These are phyloP conservation scores for Tinamus guttatus DNA, from an alignment of 2,113 vertebrate species.

Conservation along the genomic window DNA sequence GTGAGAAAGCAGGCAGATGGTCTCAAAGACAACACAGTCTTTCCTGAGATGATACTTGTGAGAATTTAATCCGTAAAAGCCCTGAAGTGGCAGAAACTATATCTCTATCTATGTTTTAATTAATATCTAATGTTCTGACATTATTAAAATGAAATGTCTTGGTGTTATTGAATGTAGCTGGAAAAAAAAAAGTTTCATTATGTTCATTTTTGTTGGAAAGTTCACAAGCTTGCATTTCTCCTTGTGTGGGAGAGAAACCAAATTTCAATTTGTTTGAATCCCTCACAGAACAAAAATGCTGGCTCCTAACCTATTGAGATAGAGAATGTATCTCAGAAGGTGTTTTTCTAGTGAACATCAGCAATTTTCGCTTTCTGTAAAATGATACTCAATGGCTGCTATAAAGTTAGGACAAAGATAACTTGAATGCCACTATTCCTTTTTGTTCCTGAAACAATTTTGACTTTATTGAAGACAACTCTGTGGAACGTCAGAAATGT, in stretches of 20 bases:
- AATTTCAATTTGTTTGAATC: not conserved
- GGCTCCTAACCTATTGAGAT: not conserved
- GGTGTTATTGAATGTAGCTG: not conserved
- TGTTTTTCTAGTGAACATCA: not conserved
- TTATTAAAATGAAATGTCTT: not conserved
- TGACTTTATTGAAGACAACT: not conserved
- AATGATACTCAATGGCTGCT: not conserved
- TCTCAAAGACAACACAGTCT: not conserved
- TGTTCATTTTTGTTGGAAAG: not conserved
- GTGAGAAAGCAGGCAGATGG: not conserved
- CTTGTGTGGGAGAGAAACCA: not conserved
- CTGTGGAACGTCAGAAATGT: not conserved
- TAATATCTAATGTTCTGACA: not conserved
- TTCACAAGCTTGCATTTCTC: not conserved
- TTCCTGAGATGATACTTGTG: not conserved
- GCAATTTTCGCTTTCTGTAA: not conserved
- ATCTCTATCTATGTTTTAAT: not conserved
- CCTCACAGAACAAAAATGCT: not conserved
- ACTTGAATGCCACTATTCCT: not conserved
- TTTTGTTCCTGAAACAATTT: not conserved
- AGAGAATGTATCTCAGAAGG: not conserved
- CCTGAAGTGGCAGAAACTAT: not conserved
- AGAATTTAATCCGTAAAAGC: not conserved
- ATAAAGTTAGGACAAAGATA: not conserved
- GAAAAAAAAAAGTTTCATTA: not conserved